Base-by-base conservation (phyloP, 2,113 vertebrate genomes). In the Corythornis cristatus region DNA sequence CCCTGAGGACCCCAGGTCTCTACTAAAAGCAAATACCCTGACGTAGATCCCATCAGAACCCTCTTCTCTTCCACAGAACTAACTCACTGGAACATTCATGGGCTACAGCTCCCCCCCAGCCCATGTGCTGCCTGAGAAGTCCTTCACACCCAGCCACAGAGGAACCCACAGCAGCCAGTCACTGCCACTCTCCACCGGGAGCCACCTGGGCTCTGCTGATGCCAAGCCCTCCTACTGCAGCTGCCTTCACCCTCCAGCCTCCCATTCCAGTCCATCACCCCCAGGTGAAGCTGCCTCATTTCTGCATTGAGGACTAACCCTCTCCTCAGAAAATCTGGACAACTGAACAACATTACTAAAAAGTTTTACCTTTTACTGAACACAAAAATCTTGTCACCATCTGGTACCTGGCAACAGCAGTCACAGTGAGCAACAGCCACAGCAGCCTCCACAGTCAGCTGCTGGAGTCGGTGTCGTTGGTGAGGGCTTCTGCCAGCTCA, bases 401-500 rank as follows among this genome's bases (percentile, higher is more conserved):
- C 46, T 53, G 33, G 67, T 95, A 95, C 94, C 95, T 95, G 89
- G 83, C 46, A 92, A 96, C 56, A 93, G 86, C 29, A 93, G 93
- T 80, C 90, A 95, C 90, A 95, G 76, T 45, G 73, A 94, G 84
- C 88, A 84, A 88, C 89, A 78, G 15, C 22, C 51, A 35, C 45
- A 48, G 31, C 3, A 35, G n/a, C 33, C 37, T 37, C 37, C 37
- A 37, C 37, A 37, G 80, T 95, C 96, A 98, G 96, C 96, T 96
- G 83, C 96, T 93, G 76, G 94, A 91, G 15, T 98, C 98, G 0
- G 90, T 95, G 89, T 98, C 98, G 1, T 97, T 98, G 89, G 46
- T 98, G 78, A 99, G 97, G 96, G 79, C 89, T 57, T 99, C 99
- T 0, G 98, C 98, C 16, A 99, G 98, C 71, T 98, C 98, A 16